phyloP scores from a whole-genome alignment of 1,140 invertebrate genomes.

The Drosophila chauvacae region DNA sequence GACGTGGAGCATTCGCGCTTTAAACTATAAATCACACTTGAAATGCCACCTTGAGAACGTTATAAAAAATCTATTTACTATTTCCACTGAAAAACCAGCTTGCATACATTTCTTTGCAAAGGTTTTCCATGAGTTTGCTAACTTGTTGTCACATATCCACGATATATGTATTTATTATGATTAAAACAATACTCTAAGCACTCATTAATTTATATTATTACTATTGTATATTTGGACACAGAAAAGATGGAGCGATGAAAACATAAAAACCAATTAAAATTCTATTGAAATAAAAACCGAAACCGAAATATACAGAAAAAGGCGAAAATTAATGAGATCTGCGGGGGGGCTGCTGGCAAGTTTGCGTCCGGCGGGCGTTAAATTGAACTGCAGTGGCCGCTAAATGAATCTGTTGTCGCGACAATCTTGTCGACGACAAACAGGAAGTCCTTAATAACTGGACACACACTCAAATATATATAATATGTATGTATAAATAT shows the following conservation, averaged over 20 bases:
- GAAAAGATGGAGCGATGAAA: conserved; percentile 37
- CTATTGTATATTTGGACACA: conserved; percentile 57
- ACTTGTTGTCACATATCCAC: conserved; percentile 61
- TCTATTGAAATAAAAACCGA: conserved; percentile 69
- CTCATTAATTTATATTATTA: conserved; percentile 77
- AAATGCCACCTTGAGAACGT: conserved; percentile 3
- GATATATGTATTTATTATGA: conserved; percentile 27
- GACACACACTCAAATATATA: conserved; percentile 7
- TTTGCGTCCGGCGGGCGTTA: conserved; percentile 41
- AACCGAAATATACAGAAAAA: conserved; percentile 11
- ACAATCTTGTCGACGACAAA: conserved; percentile 72
- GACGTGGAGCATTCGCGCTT: conserved; percentile 1
- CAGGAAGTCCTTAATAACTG: conserved; percentile 81
- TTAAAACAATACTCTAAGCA: conserved; percentile 67
- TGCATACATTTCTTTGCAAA: conserved; percentile 24
- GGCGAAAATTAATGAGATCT: conserved; percentile 16
- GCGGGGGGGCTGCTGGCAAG: conserved; percentile 18
- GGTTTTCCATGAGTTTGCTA: conserved; percentile 24
- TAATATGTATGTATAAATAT: no score
- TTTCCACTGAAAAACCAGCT: conserved; percentile 11
- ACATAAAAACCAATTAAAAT: conserved; percentile 60
- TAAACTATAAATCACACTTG: conserved; percentile 4
- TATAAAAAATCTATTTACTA: not conserved
- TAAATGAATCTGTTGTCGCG: conserved; percentile 83
- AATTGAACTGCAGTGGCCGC: conserved; percentile 77